Conservation (phyloP, 53 echinoderm and acorn worm species). For the Luidia sarsii region DNA sequence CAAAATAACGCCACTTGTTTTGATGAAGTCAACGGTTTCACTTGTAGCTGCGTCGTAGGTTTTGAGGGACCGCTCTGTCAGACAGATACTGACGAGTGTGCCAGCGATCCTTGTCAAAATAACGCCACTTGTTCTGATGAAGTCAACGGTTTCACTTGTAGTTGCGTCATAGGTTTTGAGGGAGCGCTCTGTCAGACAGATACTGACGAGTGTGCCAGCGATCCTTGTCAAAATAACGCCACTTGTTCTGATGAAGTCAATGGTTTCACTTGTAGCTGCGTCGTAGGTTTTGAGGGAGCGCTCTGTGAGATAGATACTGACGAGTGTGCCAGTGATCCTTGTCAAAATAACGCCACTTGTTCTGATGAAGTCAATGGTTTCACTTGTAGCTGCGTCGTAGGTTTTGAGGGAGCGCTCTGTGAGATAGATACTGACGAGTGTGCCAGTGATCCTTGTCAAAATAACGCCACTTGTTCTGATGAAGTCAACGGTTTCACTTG, state of each 20-base stretch:
- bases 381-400: neutral
- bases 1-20: slow-evolving; percentile 31
- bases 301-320: slow-evolving; percentile 10
- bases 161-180: neutral
- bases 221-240: slow-evolving; percentile 12
- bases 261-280: slow-evolving; percentile 26
- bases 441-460: slow-evolving; percentile 9
- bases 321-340: slow-evolving; percentile 18
- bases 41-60: slow-evolving; percentile 33
- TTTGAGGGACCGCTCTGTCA: slow-evolving; percentile 39
- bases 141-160: neutral
- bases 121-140: slow-evolving; percentile 6
- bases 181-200: neutral
- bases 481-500: slow-evolving; percentile 19
- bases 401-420: neutral
- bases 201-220: slow-evolving; percentile 1
- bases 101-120: slow-evolving; percentile 19
- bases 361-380: neutral
- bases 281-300: neutral
- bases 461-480: slow-evolving; percentile 14
- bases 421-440: slow-evolving; percentile 9
- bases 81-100: slow-evolving; percentile 40
- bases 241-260: slow-evolving; percentile 12
- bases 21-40: slow-evolving; percentile 36
- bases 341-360: slow-evolving; percentile 29